Conservation (phyloP, 2,113 vertebrate genomes). For the Eretmochelys imbricata region DNA sequence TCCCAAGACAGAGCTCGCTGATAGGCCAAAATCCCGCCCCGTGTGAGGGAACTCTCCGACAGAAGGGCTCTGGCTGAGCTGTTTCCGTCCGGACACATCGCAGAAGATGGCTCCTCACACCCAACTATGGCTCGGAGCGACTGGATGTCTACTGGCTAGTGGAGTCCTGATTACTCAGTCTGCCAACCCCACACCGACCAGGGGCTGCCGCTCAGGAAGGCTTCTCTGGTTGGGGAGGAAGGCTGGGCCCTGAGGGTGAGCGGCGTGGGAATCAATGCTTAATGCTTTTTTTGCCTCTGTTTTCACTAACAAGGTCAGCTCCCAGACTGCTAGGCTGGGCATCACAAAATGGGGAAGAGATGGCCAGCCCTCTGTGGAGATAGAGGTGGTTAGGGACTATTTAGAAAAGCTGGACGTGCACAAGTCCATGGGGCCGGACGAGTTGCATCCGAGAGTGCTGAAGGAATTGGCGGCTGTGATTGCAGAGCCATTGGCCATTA, state of each 20-base stretch:
- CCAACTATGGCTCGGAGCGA: slow-evolving; percentile 59
- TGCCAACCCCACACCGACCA: slow-evolving; percentile 61
- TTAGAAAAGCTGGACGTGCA: too few species aligned
- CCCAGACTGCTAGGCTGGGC: too few species aligned
- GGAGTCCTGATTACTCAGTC: slow-evolving; percentile 54
- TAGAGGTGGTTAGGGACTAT: too few species aligned
- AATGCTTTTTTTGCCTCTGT: too few species aligned
- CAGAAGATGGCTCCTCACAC: slow-evolving; percentile 42
- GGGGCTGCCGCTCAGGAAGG: slow-evolving; percentile 32
- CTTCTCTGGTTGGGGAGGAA: background rate
- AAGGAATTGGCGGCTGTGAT: too few species aligned
- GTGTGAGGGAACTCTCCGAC: slow-evolving; percentile 3
- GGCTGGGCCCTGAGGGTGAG: background rate
- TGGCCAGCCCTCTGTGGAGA: too few species aligned
- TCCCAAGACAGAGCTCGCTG: background rate
- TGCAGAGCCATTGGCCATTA: too few species aligned
- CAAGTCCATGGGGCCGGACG: too few species aligned
- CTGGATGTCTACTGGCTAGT: slow-evolving; percentile 50
- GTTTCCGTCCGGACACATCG: slow-evolving; percentile 57
- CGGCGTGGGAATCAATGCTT: too few species aligned
- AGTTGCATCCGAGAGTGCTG: too few species aligned
- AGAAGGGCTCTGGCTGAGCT: background rate
- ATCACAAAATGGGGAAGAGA: too few species aligned
- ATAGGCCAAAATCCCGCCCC: slow-evolving; percentile 1
- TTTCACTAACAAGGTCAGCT: too few species aligned